Base-by-base conservation (phyloP, 1,140 invertebrate genomes). In the Pseudomyrmex flavicornis region DNA sequence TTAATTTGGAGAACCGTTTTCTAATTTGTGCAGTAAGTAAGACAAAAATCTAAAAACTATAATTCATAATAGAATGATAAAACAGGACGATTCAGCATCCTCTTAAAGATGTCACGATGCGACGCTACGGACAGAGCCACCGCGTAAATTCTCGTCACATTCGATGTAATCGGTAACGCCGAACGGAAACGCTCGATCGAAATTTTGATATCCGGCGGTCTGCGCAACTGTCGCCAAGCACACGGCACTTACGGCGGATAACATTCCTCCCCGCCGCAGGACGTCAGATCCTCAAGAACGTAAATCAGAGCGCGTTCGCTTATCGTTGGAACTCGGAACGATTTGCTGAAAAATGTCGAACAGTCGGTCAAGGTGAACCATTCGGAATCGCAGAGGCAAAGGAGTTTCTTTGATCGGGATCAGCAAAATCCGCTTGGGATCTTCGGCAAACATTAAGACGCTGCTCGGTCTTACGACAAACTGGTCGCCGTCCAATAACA, bases 71-170 rank as follows among this genome's bases (percentile, higher is more conserved):
- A n/a, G n/a, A n/a, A n/a, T n/a, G n/a, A n/a, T n/a, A n/a, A n/a
- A n/a, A n/a, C n/a, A n/a, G n/a, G n/a, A n/a, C n/a, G n/a, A n/a
- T n/a, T n/a, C n/a, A n/a, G n/a, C n/a, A n/a, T n/a, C n/a, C n/a
- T n/a, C n/a, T n/a, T n/a, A n/a, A n/a, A 84, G 35, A 96, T 88
- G 82, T 96, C 94, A 1, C 94, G 91, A 65, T 94, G 85, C 0
- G 87, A 94, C 9, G 96, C 95, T 86, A 93, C 95, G 22, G 90
- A 85, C 13, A 96, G 88, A 70, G 95, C 93, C 13, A 96, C 90
- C 88, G 95, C 95, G 86, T 90, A 83, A 96, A 96, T 89, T 96
- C 95, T 88, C 94, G 95, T 96, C 96, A 96, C 17, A 96, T 89
- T 96, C 94, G 12, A 96, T 79, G 59, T 94, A 95, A 2, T 93